Evolutionary conservation across 2,113 vertebrate genomes (phyloP).

Genomic region (Numida meleagris): DNA sequence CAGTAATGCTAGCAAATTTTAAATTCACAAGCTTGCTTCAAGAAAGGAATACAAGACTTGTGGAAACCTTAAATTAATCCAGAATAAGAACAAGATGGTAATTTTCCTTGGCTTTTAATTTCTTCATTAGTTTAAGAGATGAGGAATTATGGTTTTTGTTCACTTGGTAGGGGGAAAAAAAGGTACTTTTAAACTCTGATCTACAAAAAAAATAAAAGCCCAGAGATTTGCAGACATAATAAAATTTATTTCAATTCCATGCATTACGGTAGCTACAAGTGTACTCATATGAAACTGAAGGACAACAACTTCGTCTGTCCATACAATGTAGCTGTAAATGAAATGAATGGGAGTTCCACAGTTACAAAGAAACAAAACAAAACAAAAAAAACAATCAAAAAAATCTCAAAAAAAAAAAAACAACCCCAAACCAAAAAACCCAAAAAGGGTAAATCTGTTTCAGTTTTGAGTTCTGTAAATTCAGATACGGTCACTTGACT

Average conservation of each 20-base stretch:
- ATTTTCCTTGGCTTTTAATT: slow-evolving; percentile 50
- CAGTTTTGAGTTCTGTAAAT: slow-evolving; percentile 57
- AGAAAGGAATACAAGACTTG: not conserved
- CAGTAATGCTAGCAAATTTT: not conserved
- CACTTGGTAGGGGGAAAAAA: not conserved
- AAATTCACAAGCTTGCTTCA: slow-evolving; percentile 31
- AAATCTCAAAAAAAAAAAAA: not conserved
- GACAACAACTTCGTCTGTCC: slow-evolving; percentile 76
- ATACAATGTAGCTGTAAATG: slow-evolving; percentile 72
- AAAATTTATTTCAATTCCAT: slow-evolving; percentile 83
- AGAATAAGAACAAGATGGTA: slow-evolving; percentile 22
- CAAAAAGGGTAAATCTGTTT: slow-evolving; percentile 22
- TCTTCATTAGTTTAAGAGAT: slow-evolving; percentile 35
- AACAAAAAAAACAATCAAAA: not conserved
- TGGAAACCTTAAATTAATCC: slow-evolving; percentile 25
- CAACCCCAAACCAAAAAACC: not conserved
- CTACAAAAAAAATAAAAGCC: slow-evolving; percentile 75
- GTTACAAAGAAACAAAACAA: slow-evolving; percentile 72
- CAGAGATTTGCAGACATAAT: slow-evolving; percentile 79
- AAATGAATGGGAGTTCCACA: slow-evolving; percentile 75
- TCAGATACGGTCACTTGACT: slow-evolving; percentile 53
- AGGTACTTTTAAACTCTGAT: slow-evolving; percentile 28
- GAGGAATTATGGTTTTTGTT: slow-evolving; percentile 52
- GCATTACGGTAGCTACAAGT: slow-evolving; percentile 77
- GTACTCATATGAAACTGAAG: slow-evolving; percentile 74